Conservation (phyloP, 2,113 vertebrate genomes). For the Entelurus aequoreus region DNA sequence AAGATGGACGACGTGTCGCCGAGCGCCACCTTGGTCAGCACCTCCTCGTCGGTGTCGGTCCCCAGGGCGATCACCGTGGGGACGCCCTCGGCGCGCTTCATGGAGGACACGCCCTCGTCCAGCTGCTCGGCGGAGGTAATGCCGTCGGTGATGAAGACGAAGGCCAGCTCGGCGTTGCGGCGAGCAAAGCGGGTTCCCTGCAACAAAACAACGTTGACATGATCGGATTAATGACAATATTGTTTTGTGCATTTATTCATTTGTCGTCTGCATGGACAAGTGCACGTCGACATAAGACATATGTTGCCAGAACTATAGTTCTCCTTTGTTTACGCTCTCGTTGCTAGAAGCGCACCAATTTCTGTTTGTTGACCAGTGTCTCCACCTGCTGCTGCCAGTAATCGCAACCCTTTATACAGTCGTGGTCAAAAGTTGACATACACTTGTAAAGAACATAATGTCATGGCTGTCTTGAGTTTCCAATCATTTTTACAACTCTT, state of each 20-base stretch:
- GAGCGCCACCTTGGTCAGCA: slow-evolving; percentile 82
- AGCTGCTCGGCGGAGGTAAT: slow-evolving; percentile 81
- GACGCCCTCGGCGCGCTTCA: slow-evolving; percentile 85
- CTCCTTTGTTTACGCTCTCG: no score
- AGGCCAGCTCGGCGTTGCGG: slow-evolving; percentile 85
- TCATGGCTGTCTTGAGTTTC: no score
- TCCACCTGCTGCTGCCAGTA: no score
- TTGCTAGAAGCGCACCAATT: no score
- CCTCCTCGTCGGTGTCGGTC: slow-evolving; percentile 78
- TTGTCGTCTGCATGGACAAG: no score
- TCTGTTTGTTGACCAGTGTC: no score
- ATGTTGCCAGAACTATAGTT: no score
- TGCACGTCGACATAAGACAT: no score
- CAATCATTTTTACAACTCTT: no score
- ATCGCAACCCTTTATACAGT: no score
- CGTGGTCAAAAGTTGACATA: no score
- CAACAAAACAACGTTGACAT: slow-evolving; percentile 8
- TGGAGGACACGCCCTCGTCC: slow-evolving; percentile 81
- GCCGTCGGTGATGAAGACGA: slow-evolving; percentile 91
- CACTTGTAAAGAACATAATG: no score
- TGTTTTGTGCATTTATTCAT: not conserved
- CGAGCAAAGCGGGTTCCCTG: slow-evolving; percentile 40
- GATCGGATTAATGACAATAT: not conserved
- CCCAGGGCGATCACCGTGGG: slow-evolving; percentile 87
- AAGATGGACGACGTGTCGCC: slow-evolving; percentile 87